These are phyloP conservation scores for Rhinoptilus africanus DNA, from an alignment of 2,113 vertebrate species.

Conservation along the genomic window DNA sequence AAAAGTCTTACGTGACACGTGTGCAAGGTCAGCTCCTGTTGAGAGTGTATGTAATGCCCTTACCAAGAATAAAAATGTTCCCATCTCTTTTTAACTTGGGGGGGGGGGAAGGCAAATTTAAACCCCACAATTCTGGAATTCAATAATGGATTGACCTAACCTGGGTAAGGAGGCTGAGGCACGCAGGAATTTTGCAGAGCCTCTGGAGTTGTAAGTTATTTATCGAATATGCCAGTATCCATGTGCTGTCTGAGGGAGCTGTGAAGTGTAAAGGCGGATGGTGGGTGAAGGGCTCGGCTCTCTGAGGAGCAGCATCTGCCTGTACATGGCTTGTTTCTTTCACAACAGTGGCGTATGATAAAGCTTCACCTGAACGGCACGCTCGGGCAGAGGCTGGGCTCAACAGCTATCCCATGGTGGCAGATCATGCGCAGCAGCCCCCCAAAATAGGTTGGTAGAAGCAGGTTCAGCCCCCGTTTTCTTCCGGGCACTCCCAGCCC, in stretches of 20 bases:
- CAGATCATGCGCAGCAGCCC: not conserved
- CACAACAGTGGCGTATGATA: not conserved
- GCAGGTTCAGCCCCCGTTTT: not conserved
- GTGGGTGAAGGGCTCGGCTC: not conserved
- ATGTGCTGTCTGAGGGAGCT: not conserved
- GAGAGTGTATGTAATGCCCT: not conserved
- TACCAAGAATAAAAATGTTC: not conserved
- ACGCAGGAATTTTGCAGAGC: not conserved
- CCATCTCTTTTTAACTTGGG: not conserved
- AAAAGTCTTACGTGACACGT: fast-evolving
- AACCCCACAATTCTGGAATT: not conserved
- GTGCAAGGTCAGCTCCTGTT: not conserved
- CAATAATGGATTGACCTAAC: not conserved
- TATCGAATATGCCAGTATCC: not conserved
- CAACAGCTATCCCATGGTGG: not conserved
- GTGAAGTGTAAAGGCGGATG: not conserved
- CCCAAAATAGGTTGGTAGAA: not conserved
- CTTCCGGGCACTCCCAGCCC: not conserved
- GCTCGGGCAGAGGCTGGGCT: not conserved
- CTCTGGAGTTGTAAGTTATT: not conserved
- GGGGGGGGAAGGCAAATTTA: not conserved
- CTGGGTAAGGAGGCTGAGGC: not conserved
- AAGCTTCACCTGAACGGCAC: not conserved
- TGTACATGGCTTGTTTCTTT: not conserved
- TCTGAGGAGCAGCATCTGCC: not conserved